Conservation (phyloP, 2,113 vertebrate species). For the Zingel zingel region DNA sequence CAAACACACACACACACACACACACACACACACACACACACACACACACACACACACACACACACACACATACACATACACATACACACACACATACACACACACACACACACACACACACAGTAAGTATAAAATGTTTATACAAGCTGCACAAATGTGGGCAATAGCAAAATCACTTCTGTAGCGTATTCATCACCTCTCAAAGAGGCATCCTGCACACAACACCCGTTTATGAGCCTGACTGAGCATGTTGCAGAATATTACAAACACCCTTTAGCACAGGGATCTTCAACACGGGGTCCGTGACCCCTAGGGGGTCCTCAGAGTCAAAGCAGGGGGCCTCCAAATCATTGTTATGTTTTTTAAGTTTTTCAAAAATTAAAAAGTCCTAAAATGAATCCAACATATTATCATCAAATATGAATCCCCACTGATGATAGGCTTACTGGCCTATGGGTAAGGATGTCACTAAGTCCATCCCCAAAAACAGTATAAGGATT, state of each 20-base stretch:
- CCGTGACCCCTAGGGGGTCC: too few species aligned
- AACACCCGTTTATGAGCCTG: constrained; percentile 48
- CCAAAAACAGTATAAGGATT: too few species aligned
- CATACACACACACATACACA: neutral
- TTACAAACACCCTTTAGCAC: constrained; percentile 33
- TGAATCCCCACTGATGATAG: too few species aligned
- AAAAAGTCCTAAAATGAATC: too few species aligned
- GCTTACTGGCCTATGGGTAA: too few species aligned
- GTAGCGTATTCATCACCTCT: neutral
- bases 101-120: constrained; percentile 1
- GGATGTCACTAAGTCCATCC: too few species aligned
- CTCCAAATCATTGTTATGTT: too few species aligned
- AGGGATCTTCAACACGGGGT: too few species aligned
- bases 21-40: constrained; percentile 1
- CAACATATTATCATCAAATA: too few species aligned
- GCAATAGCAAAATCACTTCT: neutral
- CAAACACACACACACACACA: neutral
- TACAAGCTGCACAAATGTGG: neutral
- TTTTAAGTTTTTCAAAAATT: too few species aligned
- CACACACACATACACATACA: neutral
- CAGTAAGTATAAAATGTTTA: neutral
- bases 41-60: constrained; percentile 2
- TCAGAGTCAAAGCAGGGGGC: too few species aligned
- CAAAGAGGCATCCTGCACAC: constrained; percentile 19
- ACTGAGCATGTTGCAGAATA: constrained; percentile 43